Evolutionary conservation across 2,113 vertebrate genomes (phyloP).

Genomic region (Prinia subflava): DNA sequence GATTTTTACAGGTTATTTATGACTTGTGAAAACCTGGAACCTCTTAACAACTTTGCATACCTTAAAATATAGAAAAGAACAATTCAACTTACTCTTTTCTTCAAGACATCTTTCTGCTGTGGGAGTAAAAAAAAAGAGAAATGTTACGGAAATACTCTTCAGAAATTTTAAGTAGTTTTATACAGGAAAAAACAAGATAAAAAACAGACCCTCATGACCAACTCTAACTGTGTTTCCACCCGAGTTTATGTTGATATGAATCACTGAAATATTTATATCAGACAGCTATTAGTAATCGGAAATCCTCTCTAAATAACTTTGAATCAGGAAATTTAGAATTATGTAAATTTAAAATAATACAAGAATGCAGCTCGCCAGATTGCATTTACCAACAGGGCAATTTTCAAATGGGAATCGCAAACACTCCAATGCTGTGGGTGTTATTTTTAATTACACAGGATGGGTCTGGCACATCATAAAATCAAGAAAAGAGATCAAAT

Average conservation of each 20-base stretch:
- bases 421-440: fast-evolving
- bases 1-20: neutral
- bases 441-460: fast-evolving
- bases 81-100: neutral
- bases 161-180: fast-evolving
- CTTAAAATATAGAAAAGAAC: fast-evolving
- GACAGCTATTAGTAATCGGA: fast-evolving
- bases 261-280: fast-evolving
- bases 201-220: neutral
- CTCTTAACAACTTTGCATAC: neutral
- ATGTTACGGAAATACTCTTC: neutral
- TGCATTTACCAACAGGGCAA: fast-evolving
- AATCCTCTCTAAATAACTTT: fast-evolving
- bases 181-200: fast-evolving
- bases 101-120: neutral
- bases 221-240: neutral
- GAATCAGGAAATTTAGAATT: fast-evolving
- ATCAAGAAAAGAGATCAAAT: fast-evolving
- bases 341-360: fast-evolving
- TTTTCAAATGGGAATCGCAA: fast-evolving
- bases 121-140: neutral
- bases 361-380: too few species aligned
- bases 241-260: fast-evolving
- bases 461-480: fast-evolving
- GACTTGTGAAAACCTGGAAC: neutral